These are phyloP conservation scores for Neostethus bicornis DNA, from an alignment of 2,797 vertebrate species.

Conservation along the genomic window DNA sequence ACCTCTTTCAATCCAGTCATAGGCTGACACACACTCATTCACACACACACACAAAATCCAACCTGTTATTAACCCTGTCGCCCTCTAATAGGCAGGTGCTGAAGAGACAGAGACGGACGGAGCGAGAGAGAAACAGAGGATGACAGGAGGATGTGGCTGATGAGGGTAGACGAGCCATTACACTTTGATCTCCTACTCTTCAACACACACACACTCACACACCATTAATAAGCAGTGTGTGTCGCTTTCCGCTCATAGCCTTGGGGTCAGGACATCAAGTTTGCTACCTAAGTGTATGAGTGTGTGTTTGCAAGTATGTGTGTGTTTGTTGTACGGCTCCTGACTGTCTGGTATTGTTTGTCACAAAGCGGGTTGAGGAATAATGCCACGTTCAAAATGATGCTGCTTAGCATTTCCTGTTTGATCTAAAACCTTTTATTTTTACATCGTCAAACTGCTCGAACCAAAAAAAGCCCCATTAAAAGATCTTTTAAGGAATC, in stretches of 20 bases:
- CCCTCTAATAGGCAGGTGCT: slow-evolving; percentile 80
- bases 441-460: too few relatives aligned
- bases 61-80: slow-evolving; percentile 76
- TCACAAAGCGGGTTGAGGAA: slow-evolving; percentile 14
- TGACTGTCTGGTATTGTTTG: slow-evolving; percentile 40
- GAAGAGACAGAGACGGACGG: slow-evolving; percentile 57
- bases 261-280: slow-evolving; percentile 24
- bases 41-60: slow-evolving; percentile 35
- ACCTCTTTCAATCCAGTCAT: too few relatives aligned
- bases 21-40: slow-evolving; percentile 34
- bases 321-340: slow-evolving; percentile 28
- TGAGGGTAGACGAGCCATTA: slow-evolving; percentile 49
- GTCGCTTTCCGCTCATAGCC: slow-evolving; percentile 39
- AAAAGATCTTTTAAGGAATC: too few relatives aligned
- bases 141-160: slow-evolving; percentile 69
- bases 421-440: too few relatives aligned
- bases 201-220: slow-evolving; percentile 26
- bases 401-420: slow-evolving; percentile 48
- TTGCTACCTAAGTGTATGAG: slow-evolving; percentile 3
- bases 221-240: slow-evolving; percentile 44
- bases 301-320: slow-evolving; percentile 7
- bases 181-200: slow-evolving; percentile 51
- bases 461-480: too few relatives aligned
- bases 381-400: slow-evolving; percentile 12
- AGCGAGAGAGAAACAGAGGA: slow-evolving; percentile 44